phyloP scores from a whole-genome alignment of 2,113 vertebrate genomes.

The Mastomys coucha region DNA sequence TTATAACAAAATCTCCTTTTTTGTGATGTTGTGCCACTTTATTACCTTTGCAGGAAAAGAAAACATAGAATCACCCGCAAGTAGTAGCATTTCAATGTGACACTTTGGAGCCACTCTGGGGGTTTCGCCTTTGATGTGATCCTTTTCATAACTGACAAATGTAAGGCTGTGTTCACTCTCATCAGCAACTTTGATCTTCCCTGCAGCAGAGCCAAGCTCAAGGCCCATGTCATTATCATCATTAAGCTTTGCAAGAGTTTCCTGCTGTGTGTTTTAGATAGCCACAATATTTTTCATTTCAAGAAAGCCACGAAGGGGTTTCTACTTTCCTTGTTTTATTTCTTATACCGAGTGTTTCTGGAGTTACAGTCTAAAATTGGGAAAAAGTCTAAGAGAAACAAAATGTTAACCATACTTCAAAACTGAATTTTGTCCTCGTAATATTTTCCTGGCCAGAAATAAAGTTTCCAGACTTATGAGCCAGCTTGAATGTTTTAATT shows the following conservation, averaged over 20 bases:
- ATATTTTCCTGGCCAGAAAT: neutral
- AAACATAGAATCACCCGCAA: constrained; percentile 60
- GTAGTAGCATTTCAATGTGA: constrained; percentile 68
- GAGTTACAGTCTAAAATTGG: neutral
- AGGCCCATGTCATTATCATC: constrained; percentile 54
- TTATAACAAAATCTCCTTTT: constrained; percentile 38
- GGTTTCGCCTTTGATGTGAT: constrained; percentile 63
- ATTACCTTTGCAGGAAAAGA: constrained; percentile 41
- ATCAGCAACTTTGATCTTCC: constrained; percentile 67
- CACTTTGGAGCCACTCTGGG: constrained; percentile 64
- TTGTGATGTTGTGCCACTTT: constrained; percentile 49
- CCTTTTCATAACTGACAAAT: constrained; percentile 64
- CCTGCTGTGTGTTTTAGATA: constrained; percentile 55
- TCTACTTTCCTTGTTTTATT: constrained; percentile 45
- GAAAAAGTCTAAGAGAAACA: neutral
- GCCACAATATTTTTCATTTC: constrained; percentile 70
- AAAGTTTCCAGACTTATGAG: neutral
- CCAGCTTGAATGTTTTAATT: neutral
- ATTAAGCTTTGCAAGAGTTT: constrained; percentile 59
- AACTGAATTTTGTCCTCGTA: neutral
- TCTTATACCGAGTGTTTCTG: constrained; percentile 42
- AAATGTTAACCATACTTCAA: neutral
- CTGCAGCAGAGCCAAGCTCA: constrained; percentile 12
- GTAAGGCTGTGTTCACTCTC: constrained; percentile 51
- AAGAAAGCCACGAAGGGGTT: neutral